These are phyloP conservation scores for Rynchops niger DNA, from an alignment of 2,113 vertebrate species.

Conservation along the genomic window DNA sequence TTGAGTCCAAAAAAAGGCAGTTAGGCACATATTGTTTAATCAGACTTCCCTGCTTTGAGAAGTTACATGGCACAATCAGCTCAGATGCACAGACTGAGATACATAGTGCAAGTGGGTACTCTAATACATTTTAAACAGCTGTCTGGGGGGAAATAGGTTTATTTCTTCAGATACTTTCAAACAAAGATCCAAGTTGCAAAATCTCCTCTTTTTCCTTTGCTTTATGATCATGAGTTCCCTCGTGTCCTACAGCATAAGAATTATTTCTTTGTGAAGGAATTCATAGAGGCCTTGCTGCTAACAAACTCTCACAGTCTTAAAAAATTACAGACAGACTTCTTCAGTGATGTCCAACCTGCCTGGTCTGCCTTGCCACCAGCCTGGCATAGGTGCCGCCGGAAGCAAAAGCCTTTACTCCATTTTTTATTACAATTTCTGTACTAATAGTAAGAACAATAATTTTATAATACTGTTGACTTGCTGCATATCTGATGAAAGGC, in stretches of 20 bases:
- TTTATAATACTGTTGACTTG: not conserved
- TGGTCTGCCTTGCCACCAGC: not conserved
- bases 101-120: slow-evolving; percentile 8
- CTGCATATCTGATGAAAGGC: not conserved
- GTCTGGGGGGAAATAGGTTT: not conserved
- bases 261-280: not conserved
- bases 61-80: not conserved
- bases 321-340: not conserved
- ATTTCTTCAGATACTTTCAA: not conserved
- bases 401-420: not conserved
- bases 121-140: slow-evolving; percentile 12
- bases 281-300: not conserved
- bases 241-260: not conserved
- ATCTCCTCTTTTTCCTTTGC: not conserved
- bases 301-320: not conserved
- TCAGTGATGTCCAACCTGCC: not conserved
- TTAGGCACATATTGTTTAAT: not conserved
- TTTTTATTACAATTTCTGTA: not conserved
- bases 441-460: not conserved
- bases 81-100: not conserved
- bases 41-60: not conserved
- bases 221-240: not conserved
- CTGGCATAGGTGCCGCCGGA: not conserved
- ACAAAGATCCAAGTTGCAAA: not conserved
- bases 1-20: not conserved